Conservation (phyloP, 2,888 invertebrate genomes). For the Pollenia angustigena region DNA sequence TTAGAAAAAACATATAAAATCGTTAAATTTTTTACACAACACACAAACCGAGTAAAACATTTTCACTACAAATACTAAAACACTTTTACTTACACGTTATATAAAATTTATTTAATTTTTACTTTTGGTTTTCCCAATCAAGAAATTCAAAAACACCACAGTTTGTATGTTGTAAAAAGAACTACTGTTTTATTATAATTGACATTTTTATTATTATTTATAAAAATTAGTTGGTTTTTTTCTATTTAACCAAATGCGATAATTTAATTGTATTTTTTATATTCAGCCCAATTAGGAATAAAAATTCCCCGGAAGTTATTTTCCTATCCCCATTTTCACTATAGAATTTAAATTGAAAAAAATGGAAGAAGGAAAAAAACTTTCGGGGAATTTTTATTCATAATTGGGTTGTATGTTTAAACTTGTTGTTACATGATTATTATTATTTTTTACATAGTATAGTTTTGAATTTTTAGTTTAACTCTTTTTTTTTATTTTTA, state of each 20-base stretch:
- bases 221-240: constrained; percentile 37
- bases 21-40: constrained; percentile 61
- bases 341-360: too few relatives aligned
- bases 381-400: too few relatives aligned
- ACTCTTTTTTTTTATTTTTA: constrained; percentile 23
- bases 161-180: constrained; percentile 43
- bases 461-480: constrained; percentile 64
- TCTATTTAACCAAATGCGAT: constrained; percentile 49
- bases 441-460: constrained; percentile 50
- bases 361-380: too few relatives aligned
- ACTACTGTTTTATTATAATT: constrained; percentile 44
- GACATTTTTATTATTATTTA: constrained; percentile 22
- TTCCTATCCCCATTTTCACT: too few relatives aligned
- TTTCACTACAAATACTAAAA: constrained; percentile 1
- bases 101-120: constrained; percentile 2
- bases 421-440: constrained; percentile 62
- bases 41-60: constrained; percentile 28
- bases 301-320: too few relatives aligned
- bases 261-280: constrained; percentile 23
- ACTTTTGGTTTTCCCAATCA: constrained; percentile 24
- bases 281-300: not conserved
- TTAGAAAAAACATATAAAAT: constrained; percentile 50
- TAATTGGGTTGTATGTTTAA: constrained; percentile 45
- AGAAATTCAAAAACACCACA: constrained; percentile 27
- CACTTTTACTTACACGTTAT: not conserved